Conservation (phyloP, 2,888 invertebrate genomes). For the Acrobasis consociella region DNA sequence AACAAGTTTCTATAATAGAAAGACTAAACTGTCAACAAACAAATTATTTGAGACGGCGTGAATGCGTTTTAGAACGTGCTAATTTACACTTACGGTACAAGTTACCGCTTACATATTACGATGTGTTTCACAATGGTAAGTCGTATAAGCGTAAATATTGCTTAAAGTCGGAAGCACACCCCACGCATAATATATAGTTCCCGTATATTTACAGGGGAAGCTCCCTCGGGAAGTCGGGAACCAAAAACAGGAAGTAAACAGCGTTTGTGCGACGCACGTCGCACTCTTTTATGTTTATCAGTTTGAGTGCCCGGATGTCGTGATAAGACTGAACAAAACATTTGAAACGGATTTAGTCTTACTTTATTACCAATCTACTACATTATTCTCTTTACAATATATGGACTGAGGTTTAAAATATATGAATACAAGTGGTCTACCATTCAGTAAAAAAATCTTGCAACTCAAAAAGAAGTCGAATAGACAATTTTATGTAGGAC, state of each 20-base stretch:
- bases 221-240: conserved; percentile 6
- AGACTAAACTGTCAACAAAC: background rate
- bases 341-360: background rate
- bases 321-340: background rate
- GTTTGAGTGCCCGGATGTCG: background rate
- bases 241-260: conserved; percentile 13
- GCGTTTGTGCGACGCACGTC: conserved; percentile 22
- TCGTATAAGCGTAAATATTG: conserved; percentile 18
- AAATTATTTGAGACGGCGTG: background rate
- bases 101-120: conserved; percentile 13
- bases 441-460: too few relatives aligned
- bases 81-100: conserved; percentile 17
- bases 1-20: background rate
- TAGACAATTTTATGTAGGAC: too few relatives aligned
- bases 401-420: too few relatives aligned
- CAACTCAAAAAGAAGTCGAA: too few relatives aligned
- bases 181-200: conserved; percentile 15
- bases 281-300: conserved; percentile 12
- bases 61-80: background rate
- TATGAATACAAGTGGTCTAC: too few relatives aligned
- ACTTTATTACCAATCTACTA: too few relatives aligned
- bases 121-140: conserved; percentile 12
- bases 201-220: conserved; percentile 20
- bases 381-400: too few relatives aligned
- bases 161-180: conserved; percentile 16